Percentiles rank a stretch among this genome's conserved stretches.
phyloP scores from a whole-genome alignment of 2,113 vertebrate genomes.

The Dromiciops gliroides region DNA sequence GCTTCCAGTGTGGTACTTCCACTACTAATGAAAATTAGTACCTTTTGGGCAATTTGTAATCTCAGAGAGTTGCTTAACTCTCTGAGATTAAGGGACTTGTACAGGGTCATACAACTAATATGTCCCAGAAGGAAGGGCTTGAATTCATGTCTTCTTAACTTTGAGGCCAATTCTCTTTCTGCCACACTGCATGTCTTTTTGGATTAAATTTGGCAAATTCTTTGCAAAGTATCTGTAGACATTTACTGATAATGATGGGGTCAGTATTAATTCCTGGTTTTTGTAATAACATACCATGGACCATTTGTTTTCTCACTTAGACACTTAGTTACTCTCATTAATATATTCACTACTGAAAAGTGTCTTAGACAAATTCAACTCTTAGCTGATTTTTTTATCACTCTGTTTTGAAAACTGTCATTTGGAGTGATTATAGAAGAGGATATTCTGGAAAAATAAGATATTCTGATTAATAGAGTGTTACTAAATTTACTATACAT shows the following conservation, averaged over 20 bases:
- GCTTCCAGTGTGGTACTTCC: background rate
- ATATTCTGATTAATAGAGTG: background rate
- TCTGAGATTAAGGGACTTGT: background rate
- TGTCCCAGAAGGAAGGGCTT: no score
- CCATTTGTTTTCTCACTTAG: background rate
- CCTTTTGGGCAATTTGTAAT: background rate
- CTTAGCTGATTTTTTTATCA: background rate
- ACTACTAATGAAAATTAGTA: background rate
- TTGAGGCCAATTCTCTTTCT: background rate
- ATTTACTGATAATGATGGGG: background rate
- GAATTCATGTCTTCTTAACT: no score
- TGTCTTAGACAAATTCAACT: background rate
- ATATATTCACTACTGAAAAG: no score
- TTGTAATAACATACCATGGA: background rate
- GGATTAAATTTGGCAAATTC: background rate
- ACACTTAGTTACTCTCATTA: background rate
- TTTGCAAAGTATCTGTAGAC: background rate
- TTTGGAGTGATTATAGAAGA: background rate
- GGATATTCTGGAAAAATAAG: background rate
- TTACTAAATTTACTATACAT: background rate
- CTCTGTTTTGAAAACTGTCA: background rate
- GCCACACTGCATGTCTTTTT: background rate
- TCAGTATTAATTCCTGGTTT: background rate
- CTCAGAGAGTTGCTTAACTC: background rate
- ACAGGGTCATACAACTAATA: no score